Evolutionary conservation across 2,888 invertebrate genomes (phyloP), one percentile per base, ranked within the genome.

Genomic region (Acrobasis consociella): DNA sequence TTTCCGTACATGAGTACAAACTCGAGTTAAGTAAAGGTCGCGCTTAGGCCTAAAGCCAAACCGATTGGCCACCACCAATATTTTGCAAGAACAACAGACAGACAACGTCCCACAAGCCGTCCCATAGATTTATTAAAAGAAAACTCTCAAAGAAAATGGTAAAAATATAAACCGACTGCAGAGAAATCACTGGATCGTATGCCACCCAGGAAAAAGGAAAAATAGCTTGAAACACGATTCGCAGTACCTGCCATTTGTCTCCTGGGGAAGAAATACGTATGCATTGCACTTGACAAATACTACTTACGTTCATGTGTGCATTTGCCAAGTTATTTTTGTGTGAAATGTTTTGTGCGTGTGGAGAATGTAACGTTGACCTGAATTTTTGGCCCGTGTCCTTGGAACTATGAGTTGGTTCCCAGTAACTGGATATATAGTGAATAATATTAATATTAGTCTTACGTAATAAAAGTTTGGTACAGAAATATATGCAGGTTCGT

Each of bases 281-380:
- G 46, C 46, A 46, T 46, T 46, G 46, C 46, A 46, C 46, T 46
- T 46, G 46, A 46, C 46, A 46, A 46, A 46, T 46, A 46, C 46
- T 46, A 46, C 46, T 46, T 46, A 46, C 46, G 46, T 46, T 46
- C 10, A 46, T 46, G n/a, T 13, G 11, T 46, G 46, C n/a, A 46
- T n/a, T 46, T 46, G 46, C 46, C 46, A 46, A 46, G 46, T 46
- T 46, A 46, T 13, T 46, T 46, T 46, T 46, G 46, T 46, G 11
- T 46, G 10, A 11, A 13, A 46, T 13, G 13, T 46, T 13, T n/a
- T 11, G 46, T 11, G 46, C 46, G 31, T 31, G 31, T 2, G 8
- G 31, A 31, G 7, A 31, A 31, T 31, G 31, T 31, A 31, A 31
- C 31, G 5, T 31, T 31, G 31, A 31, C 31, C 31, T 31, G 31